These are phyloP conservation scores for Wasmannia auropunctata DNA, from an alignment of 1,140 invertebrate species.

Conservation along the genomic window DNA sequence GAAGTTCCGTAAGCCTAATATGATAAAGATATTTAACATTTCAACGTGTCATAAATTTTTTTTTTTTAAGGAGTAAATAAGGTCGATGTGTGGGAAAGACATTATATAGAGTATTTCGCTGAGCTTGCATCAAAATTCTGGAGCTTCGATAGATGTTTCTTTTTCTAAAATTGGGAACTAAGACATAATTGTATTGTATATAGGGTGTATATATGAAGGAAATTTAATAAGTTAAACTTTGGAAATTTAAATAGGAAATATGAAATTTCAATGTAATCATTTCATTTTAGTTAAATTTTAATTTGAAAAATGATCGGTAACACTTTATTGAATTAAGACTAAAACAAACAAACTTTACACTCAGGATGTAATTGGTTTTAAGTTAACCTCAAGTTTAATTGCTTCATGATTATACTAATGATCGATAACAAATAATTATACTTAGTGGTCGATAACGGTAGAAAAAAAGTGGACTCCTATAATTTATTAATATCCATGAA, in stretches of 20 bases:
- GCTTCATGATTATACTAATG: background rate
- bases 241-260: background rate
- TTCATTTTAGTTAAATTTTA: background rate
- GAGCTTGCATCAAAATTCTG: background rate
- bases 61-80: constrained; percentile 12
- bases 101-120: background rate
- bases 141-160: background rate
- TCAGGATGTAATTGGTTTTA: background rate
- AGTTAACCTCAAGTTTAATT: background rate
- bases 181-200: background rate
- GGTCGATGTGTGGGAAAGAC: background rate
- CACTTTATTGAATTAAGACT: background rate
- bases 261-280: background rate
- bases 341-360: background rate
- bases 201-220: background rate
- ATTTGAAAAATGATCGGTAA: background rate
- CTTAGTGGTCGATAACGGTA: background rate
- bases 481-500: background rate
- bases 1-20: constrained; percentile 14
- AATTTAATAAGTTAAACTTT: background rate
- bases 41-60: background rate
- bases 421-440: background rate
- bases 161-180: background rate
- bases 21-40: constrained; percentile 13
- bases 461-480: background rate